Evolutionary conservation across 2,113 vertebrate genomes (phyloP).

Genomic region (Mesoclemmys tuberculata): DNA sequence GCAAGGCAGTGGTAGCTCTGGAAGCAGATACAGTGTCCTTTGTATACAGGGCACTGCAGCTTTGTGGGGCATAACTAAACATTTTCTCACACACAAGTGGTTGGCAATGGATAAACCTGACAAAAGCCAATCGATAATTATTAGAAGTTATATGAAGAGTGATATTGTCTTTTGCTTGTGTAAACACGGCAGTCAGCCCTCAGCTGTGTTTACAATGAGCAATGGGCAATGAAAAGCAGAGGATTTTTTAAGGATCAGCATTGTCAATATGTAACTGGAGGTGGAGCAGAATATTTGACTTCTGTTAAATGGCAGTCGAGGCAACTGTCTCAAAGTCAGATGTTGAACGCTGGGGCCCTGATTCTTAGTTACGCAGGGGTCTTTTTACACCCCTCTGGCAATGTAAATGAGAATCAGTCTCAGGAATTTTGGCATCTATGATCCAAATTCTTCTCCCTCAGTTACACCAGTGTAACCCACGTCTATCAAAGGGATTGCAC

Average conservation of each 20-base stretch:
- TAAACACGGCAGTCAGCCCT: constrained; percentile 18
- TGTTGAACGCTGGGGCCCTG: neutral
- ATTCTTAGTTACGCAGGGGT: neutral
- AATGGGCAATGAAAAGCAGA: constrained; percentile 30
- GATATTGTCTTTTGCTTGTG: constrained; percentile 23
- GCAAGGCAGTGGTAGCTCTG: rapidly evolving
- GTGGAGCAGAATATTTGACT: neutral
- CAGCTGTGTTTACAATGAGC: constrained; percentile 34
- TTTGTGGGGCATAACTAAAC: neutral
- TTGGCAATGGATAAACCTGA: constrained; percentile 35
- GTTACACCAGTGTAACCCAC: neutral
- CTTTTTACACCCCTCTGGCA: neutral
- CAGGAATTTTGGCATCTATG: neutral
- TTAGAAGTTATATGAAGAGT: constrained; percentile 37
- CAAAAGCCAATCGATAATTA: constrained; percentile 54
- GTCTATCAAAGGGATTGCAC: neutral
- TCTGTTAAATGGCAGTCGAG: neutral
- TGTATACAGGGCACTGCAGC: neutral
- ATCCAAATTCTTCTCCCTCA: neutral
- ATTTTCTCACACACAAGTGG: constrained; percentile 13
- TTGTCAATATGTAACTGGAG: neutral
- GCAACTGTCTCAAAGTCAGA: neutral
- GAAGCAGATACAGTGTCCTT: neutral
- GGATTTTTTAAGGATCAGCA: constrained; percentile 57
- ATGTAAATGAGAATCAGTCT: neutral